Evolutionary conservation across 2,888 invertebrate species (phyloP).

Genomic region (Orthosia incerta): DNA sequence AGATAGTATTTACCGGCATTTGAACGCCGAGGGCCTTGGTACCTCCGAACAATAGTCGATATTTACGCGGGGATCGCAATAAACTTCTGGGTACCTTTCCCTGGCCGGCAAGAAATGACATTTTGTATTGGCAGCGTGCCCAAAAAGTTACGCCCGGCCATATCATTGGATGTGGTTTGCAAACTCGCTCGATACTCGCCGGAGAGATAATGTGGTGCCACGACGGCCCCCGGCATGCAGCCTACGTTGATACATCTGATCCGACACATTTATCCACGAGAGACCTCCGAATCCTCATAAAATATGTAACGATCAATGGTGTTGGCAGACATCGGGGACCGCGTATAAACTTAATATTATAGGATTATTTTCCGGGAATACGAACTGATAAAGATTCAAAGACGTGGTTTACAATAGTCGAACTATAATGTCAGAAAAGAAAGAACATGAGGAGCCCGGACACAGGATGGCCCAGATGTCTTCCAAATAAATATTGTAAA

Average conservation of each 20-base stretch:
- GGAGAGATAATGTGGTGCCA: conserved; percentile 25
- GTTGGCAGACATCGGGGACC: conserved; percentile 6
- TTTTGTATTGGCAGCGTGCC: conserved; percentile 76
- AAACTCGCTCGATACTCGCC: conserved; percentile 70
- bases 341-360: neutral
- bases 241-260: conserved; percentile 14
- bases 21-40: conserved; percentile 35
- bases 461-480: neutral
- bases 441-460: neutral
- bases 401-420: neutral
- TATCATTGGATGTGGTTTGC: conserved; percentile 70
- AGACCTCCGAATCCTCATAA: neutral
- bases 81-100: conserved; percentile 63
- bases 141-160: conserved; percentile 68
- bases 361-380: neutral
- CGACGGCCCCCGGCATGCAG: neutral
- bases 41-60: conserved; percentile 59
- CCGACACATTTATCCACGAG: neutral
- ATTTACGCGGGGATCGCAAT: conserved; percentile 57
- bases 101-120: conserved; percentile 68
- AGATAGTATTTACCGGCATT: conserved; percentile 56
- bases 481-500: neutral
- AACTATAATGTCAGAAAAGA: neutral
- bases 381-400: neutral
- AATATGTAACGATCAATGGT: conserved; percentile 5